A percentile compares a stretch with the other conserved stretches of the same genome.
phyloP scores from a whole-genome alignment of 53 echinoderm and acorn worm genomes.

The Luidia sarsii region DNA sequence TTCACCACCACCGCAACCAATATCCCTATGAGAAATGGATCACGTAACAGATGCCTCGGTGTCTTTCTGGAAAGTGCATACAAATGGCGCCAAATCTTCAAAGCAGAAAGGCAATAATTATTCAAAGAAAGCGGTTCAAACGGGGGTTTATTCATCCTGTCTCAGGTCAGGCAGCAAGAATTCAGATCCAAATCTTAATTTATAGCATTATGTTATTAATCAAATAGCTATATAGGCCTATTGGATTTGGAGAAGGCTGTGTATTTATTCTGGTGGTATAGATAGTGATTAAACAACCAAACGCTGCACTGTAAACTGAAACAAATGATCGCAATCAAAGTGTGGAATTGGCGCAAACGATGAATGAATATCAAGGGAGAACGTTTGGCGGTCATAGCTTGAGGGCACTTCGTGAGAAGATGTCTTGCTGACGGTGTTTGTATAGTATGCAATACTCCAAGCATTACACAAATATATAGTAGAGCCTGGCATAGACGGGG shows the following conservation, averaged over 20 bases:
- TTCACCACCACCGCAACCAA: too few species aligned
- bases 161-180: too few species aligned
- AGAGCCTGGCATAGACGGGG: too few species aligned
- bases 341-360: constrained; percentile 7
- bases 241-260: background rate
- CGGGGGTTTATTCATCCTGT: too few species aligned
- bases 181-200: too few species aligned
- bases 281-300: constrained; percentile 31
- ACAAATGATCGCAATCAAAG: constrained; percentile 21
- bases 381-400: background rate
- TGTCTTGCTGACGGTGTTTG: constrained; percentile 39
- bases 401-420: constrained; percentile 39
- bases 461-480: constrained; percentile 28
- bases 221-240: background rate
- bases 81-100: too few species aligned
- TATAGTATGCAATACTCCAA: constrained; percentile 7
- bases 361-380: background rate
- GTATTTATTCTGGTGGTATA: too few species aligned
- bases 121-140: too few species aligned
- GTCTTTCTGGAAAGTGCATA: too few species aligned
- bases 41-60: too few species aligned
- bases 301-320: constrained; percentile 5
- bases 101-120: too few species aligned
- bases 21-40: too few species aligned
- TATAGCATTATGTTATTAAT: background rate